Percentiles rank a stretch among this genome's conserved stretches.
Conservation (phyloP, 2,113 vertebrate species). For the Sceloporus undulatus region DNA sequence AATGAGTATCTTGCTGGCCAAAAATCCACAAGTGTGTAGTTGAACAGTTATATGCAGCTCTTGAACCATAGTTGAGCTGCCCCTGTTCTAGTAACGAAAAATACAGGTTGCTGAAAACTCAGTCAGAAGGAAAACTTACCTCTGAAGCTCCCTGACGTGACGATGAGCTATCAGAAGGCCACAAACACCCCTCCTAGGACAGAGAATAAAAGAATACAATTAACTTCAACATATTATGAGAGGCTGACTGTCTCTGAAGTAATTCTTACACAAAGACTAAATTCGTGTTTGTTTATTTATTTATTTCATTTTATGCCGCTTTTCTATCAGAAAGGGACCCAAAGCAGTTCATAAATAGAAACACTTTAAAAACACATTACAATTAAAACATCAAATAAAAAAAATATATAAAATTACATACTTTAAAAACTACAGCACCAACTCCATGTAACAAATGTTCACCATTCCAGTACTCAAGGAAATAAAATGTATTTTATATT, state of each 20-base stretch:
- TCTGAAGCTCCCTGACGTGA: constrained; percentile 81
- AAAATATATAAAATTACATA: too few relatives aligned
- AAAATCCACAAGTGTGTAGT: background rate
- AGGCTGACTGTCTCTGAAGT: background rate
- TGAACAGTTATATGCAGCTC: too few relatives aligned
- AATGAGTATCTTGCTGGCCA: background rate
- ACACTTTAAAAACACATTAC: too few relatives aligned
- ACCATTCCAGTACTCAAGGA: background rate
- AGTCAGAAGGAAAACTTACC: constrained; percentile 71
- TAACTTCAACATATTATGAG: constrained; percentile 31
- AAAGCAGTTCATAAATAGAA: too few relatives aligned
- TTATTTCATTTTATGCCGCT: too few relatives aligned
- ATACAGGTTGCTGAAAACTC: background rate
- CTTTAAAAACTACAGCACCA: too few relatives aligned
- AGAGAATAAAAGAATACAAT: constrained; percentile 57
- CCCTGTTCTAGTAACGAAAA: background rate
- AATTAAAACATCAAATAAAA: too few relatives aligned
- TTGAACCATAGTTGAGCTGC: background rate
- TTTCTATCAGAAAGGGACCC: too few relatives aligned
- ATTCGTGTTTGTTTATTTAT: background rate
- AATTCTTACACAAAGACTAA: background rate
- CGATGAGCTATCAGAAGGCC: constrained; percentile 83
- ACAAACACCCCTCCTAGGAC: constrained; percentile 86
- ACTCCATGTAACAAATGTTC: too few relatives aligned
- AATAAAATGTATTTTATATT: background rate